A percentile compares a stretch with the other conserved stretches of the same genome.
phyloP scores from a whole-genome alignment of 2,113 vertebrate species.

The Axis porcinus region DNA sequence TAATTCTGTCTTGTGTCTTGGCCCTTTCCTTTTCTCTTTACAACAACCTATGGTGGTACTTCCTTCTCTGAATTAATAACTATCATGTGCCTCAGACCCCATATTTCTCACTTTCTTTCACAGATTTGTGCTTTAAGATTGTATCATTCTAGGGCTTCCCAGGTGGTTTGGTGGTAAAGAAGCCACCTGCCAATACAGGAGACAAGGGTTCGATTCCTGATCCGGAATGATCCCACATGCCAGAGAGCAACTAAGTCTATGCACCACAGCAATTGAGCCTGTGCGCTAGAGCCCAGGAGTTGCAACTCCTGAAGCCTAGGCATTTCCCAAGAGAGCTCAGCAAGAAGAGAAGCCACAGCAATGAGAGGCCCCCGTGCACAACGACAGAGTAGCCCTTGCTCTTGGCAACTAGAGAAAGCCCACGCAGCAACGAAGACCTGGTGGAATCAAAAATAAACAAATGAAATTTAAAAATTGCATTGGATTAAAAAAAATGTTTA shows the following conservation, averaged over 20 bases:
- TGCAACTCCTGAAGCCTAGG: neutral
- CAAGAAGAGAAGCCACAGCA: neutral
- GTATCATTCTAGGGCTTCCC: neutral
- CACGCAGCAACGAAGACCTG: neutral
- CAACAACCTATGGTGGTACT: neutral
- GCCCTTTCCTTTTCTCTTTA: neutral
- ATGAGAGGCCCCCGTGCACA: rapidly evolving
- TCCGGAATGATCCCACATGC: neutral
- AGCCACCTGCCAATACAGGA: neutral
- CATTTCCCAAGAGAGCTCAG: neutral
- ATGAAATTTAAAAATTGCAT: neutral
- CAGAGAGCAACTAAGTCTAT: neutral
- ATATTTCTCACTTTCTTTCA: neutral
- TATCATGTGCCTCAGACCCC: neutral
- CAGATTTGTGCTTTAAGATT: neutral
- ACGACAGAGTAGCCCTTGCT: neutral
- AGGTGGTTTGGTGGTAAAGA: neutral
- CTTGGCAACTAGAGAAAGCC: neutral
- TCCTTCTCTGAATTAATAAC: neutral
- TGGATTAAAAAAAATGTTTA: neutral
- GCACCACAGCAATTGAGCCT: neutral
- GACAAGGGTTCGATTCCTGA: neutral
- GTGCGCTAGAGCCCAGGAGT: neutral
- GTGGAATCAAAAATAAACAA: neutral
- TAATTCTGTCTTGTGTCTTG: neutral